Base-by-base conservation (phyloP, 2,888 invertebrate genomes). In the Hybos culiciformis region DNA sequence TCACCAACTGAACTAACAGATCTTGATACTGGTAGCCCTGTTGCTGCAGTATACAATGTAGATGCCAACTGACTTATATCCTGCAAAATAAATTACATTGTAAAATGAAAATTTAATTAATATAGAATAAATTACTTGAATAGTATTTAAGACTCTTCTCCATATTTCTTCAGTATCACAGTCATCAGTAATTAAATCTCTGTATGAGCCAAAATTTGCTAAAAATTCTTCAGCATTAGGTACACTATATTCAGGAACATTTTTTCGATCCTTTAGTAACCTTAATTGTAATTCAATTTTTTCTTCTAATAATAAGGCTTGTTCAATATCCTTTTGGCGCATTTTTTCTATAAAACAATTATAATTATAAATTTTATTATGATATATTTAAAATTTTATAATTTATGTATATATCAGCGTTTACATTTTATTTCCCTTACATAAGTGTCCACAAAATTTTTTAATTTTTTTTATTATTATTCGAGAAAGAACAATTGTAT, bases 1-100 rank as follows among this genome's bases (percentile, higher is more conserved):
- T 94, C 93, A 5, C 93, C 93, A 1, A 87, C 93, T 20, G 92
- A 92, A 66, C 91, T 92, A 15, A 90, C 84, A 60, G 92, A 92
- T 40, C 93, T 77, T 9, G 88, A 87, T 12, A 93, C 71, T 45
- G 82, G 83, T 26, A 81, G 80, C 39, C 86, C 83, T 3, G 66
- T 66, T 15, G 66, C 61, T 19, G 77, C 77, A 29, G 75, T 78
- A 46, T 83, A 83, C 43, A 82, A 62, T 1, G 78, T 76, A 54
- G 80, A 80, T 15, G 85, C 84, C 46, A 88, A 63, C 48, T 83
- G 75, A 51, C 77, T 78, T 31, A 80, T 85, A 55, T 86, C 83
- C 50, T 52, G 33, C n/a, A 32, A 39, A 7, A 8, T 33, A 7
- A 18, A 33, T 24, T 31, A 41, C n/a, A 26, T 2, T 39, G 26